A percentile compares a stretch with the other conserved stretches of the same genome.
These are phyloP conservation scores for Heptranchias perlo DNA, from an alignment of 2,113 vertebrate species.

Conservation along the genomic window DNA sequence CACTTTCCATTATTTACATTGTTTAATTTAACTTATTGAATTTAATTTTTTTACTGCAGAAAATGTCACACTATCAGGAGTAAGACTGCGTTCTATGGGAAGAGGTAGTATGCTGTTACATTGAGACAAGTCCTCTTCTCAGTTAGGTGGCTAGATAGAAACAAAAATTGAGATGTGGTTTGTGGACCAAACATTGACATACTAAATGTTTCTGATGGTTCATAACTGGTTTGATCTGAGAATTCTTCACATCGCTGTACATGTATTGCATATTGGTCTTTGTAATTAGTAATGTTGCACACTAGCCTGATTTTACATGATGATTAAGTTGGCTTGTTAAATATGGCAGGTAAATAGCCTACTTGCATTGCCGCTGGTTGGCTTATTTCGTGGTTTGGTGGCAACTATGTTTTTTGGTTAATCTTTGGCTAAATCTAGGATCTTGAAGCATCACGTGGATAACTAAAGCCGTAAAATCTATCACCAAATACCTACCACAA, in stretches of 20 bases:
- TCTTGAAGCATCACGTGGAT: not conserved
- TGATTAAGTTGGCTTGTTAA: not conserved
- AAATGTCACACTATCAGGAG: not conserved
- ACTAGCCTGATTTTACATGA: not conserved
- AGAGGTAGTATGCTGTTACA: too few relatives aligned
- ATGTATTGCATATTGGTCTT: not conserved
- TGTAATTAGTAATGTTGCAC: not conserved
- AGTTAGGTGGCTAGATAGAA: not conserved
- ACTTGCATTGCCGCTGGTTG: not conserved
- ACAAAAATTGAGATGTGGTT: not conserved
- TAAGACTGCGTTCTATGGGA: too few relatives aligned
- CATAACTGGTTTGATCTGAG: not conserved
- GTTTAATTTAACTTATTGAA: not conserved
- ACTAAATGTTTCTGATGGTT: not conserved
- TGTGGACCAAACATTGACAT: not conserved
- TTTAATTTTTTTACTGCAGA: not conserved
- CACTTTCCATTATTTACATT: not conserved
- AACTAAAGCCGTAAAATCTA: not conserved
- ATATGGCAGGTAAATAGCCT: not conserved
- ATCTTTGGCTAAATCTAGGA: not conserved
- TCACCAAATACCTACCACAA: not conserved
- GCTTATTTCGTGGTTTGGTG: not conserved
- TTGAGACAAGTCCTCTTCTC: not conserved
- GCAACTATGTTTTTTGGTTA: not conserved
- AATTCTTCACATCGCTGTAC: not conserved